Evolutionary conservation across 2,113 vertebrate species (phyloP).

Genomic region (Oriolus oriolus): DNA sequence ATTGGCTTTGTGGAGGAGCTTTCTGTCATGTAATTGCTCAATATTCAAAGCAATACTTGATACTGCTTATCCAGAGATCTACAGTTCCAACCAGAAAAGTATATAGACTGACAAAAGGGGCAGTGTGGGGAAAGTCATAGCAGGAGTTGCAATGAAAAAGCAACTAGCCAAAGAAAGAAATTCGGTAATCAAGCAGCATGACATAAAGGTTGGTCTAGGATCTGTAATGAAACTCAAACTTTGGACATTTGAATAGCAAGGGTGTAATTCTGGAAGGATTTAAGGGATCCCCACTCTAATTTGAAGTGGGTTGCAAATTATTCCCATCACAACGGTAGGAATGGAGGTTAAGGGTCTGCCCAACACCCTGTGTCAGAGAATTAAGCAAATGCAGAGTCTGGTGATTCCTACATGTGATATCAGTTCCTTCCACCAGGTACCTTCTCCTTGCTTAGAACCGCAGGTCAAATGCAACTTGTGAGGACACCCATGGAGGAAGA

Average conservation of each 20-base stretch:
- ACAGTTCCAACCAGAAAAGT: not conserved
- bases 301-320: not conserved
- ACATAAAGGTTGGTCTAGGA: not conserved
- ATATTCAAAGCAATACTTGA: slow-evolving; percentile 8
- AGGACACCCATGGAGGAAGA: not conserved
- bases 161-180: not conserved
- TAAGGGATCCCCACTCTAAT: not conserved
- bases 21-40: slow-evolving; percentile 46
- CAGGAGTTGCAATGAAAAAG: not conserved
- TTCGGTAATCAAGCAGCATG: not conserved
- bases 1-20: not conserved
- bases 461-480: not conserved
- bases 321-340: not conserved
- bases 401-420: not conserved
- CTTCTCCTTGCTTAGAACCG: not conserved
- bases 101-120: not conserved
- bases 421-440: not conserved
- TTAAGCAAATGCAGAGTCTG: not conserved
- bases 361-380: not conserved
- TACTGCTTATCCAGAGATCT: not conserved
- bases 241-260: not conserved
- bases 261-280: not conserved
- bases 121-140: not conserved
- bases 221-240: not conserved
- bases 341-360: not conserved